Base-by-base conservation (phyloP, 2,888 invertebrate genomes). In the Terebella lapidaria region DNA sequence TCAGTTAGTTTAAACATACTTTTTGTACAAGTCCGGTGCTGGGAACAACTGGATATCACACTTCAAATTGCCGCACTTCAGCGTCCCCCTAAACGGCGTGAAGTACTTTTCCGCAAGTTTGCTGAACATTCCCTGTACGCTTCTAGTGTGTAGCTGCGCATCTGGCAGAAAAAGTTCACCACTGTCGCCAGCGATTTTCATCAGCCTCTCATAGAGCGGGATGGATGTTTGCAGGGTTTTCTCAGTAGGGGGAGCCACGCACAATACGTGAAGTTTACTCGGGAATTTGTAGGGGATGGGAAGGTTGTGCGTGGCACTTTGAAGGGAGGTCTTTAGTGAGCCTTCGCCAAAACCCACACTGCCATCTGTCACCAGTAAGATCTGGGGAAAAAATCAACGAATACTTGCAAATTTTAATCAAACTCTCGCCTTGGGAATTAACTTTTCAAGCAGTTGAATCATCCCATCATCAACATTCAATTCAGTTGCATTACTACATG, bases 261-360 rank as follows among this genome's bases (percentile, higher is more conserved):
- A 80, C 29, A 84, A 72, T 24, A 84, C 72, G 63, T 83, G 90
- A 65, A 94, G 84, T 81, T 90, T 91, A 55, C 89, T 89, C 15
- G 90, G 89, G 77, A 89, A 91, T 10, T 89, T 84, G 71, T 90
- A 89, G 3, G 90, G 91, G 30, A 92, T 77, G 29, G 91, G 91
- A 68, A 88, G 85, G 26, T 83, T 83, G 71, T 69, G 68, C 2
- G 70, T 71, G 20, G 65, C 61, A 29, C 71, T 56, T 22, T 67
- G 61, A 5, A 79, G 77, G 0, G 86, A 86, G 58, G 84, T 83
- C 56, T 85, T 84, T 2, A 89, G 76, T 0, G 88, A 87, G 70
- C 86, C 86, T 1, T 84, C 81, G 2, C 88, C 88, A 47, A 87
- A 81, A 25, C 90, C 90, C 29, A 86, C 82, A 63, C 86, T 87